Evolutionary conservation across 2,888 invertebrate genomes (phyloP), one percentile per base, ranked within the genome.

Genomic region (Caenorhabditis wallacei): DNA sequence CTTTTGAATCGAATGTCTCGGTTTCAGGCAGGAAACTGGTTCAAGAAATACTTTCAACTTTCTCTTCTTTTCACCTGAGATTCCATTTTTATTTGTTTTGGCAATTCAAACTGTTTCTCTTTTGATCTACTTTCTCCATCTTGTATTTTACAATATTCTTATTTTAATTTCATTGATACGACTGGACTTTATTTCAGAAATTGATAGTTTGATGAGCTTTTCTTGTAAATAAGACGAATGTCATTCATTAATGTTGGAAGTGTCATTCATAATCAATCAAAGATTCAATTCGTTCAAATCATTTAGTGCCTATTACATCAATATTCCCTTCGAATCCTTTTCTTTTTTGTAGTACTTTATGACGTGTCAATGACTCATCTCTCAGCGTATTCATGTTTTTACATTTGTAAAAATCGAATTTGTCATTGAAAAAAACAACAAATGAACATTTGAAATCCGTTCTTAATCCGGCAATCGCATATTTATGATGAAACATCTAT

Each of bases 31-130:
- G 37, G 53, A 66, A 66, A 66, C 66, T 24, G 37, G 66, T 66
- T 66, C 18, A 35, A 53, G 53, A 37, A 66, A 53, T 37, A 64
- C 64, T 48, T 26, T 24, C 18, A 51, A 66, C 66, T 53, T 66
- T 64, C 64, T 20, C 48, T 40, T 51, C 30, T 53, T 16, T 48
- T 20, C 51, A 18, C 48, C 40, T 8, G 43, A 26, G 2, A 18
- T 24, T 40, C 16, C 5, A 30, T 48, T 48, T 20, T 18, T 76
- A 24, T 76, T 76, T 76, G 76, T 69, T 76, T 76, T 76, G 76
- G 76, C 53, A 46, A 30, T 24, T 37, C 40, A n/a, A 69, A 40
- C 69, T 30, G 68, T 61, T 76, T 69, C 26, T 56, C 8, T 30
- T 30, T 40, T 37, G 53, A 68, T 37, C 24, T 26, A 66, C 8